Evolutionary conservation across 2,113 vertebrate species (phyloP).

Genomic region (Danionella cerebrum): DNA sequence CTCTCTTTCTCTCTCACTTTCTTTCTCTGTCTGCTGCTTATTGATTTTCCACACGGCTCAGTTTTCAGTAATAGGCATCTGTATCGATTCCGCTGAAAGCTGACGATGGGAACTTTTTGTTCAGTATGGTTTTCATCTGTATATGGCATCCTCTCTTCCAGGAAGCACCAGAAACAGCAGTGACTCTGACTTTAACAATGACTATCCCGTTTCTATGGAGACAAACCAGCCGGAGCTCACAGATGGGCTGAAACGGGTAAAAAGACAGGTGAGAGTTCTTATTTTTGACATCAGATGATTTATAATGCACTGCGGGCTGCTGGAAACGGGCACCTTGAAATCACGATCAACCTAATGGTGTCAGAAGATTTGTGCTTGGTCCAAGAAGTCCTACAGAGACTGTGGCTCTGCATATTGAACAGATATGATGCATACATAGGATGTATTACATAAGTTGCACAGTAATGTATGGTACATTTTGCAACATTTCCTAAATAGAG

Average conservation of each 20-base stretch:
- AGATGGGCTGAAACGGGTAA: slow-evolving; percentile 51
- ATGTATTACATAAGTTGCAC: too few species aligned
- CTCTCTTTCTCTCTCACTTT: slow-evolving; percentile 14
- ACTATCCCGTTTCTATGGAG: slow-evolving; percentile 23
- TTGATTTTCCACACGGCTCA: slow-evolving; percentile 51
- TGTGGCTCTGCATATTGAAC: neutral
- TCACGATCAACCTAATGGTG: neutral
- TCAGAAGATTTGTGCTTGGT: neutral
- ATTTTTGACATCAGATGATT: neutral
- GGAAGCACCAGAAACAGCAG: slow-evolving; percentile 42
- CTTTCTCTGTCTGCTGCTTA: slow-evolving; percentile 33
- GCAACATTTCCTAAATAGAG: too few species aligned
- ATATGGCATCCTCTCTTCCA: slow-evolving; percentile 25
- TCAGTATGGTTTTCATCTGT: neutral
- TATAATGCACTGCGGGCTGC: neutral
- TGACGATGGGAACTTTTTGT: neutral
- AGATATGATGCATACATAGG: too few species aligned
- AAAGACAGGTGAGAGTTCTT: slow-evolving; percentile 59
- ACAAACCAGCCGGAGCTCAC: slow-evolving; percentile 27
- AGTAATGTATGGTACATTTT: too few species aligned
- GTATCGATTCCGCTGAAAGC: slow-evolving; percentile 44
- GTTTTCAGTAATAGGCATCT: slow-evolving; percentile 48
- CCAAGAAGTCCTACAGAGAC: neutral
- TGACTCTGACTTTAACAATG: slow-evolving; percentile 18
- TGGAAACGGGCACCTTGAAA: neutral